These are phyloP conservation scores for Chiroxiphia lanceolata DNA, from an alignment of 2,797 vertebrate species.

Conservation along the genomic window DNA sequence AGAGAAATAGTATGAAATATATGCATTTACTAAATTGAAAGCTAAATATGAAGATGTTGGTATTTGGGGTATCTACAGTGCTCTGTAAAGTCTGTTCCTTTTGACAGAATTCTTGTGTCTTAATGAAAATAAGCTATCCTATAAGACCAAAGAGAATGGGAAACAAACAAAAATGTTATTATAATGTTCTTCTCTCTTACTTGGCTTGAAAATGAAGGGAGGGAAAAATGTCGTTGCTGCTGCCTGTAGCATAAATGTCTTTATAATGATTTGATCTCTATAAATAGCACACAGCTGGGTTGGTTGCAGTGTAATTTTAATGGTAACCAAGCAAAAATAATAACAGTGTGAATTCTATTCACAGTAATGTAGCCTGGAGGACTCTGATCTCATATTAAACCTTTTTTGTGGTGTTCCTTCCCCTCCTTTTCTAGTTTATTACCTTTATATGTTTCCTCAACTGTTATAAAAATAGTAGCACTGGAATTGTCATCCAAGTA, in stretches of 20 bases:
- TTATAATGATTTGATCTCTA: constrained; percentile 26
- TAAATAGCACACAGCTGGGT: constrained; percentile 48
- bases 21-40: background rate
- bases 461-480: background rate
- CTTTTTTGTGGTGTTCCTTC: background rate
- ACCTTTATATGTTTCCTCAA: background rate
- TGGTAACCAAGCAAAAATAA: constrained; percentile 20
- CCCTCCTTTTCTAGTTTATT: background rate
- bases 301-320: constrained; percentile 15
- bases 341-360: constrained; percentile 1
- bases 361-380: background rate
- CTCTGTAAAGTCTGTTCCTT: background rate
- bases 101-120: background rate
- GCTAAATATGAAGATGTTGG: background rate
- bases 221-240: background rate
- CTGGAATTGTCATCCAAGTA: background rate
- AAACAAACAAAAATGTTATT: constrained; percentile 18
- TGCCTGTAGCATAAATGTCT: background rate
- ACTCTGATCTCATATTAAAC: background rate
- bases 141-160: background rate
- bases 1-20: background rate
- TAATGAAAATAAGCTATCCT: background rate
- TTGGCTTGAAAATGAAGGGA: constrained; percentile 16
- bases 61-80: background rate
- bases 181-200: constrained; percentile 5